A percentile compares a stretch with the other conserved stretches of the same genome.
Evolutionary conservation across 2,888 invertebrate species (phyloP).

Genomic region (Pyrrhosoma nymphula): DNA sequence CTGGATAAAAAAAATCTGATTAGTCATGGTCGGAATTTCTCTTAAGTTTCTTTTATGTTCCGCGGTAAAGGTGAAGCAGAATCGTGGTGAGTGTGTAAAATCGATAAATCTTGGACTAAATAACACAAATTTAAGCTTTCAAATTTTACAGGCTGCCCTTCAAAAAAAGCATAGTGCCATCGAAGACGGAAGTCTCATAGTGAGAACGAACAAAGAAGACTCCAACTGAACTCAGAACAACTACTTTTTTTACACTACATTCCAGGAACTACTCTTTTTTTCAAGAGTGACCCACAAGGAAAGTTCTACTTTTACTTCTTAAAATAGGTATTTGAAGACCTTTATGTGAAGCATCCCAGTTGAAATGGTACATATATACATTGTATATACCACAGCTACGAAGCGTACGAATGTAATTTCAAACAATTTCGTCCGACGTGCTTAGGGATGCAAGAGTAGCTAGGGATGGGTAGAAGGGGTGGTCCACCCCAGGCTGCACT

Average conservation of each 20-base stretch:
- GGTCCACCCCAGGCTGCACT: no score
- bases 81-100: not conserved
- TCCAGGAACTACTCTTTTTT: not conserved
- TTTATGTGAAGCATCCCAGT: no score
- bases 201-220: not conserved
- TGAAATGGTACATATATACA: no score
- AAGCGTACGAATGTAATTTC: no score
- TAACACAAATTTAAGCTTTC: not conserved
- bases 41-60: not conserved
- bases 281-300: no score
- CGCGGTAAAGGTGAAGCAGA: not conserved
- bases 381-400: no score
- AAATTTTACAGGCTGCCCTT: not conserved
- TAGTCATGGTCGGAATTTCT: not conserved
- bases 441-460: no score
- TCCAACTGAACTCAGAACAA: not conserved
- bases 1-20: not conserved
- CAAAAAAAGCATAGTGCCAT: not conserved
- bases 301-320: no score
- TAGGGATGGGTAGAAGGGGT: no score
- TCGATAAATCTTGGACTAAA: not conserved
- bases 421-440: no score
- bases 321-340: no score
- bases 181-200: not conserved
- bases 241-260: not conserved